Evolutionary conservation across 2,797 vertebrate genomes (phyloP).

Genomic region (Channa striata): DNA sequence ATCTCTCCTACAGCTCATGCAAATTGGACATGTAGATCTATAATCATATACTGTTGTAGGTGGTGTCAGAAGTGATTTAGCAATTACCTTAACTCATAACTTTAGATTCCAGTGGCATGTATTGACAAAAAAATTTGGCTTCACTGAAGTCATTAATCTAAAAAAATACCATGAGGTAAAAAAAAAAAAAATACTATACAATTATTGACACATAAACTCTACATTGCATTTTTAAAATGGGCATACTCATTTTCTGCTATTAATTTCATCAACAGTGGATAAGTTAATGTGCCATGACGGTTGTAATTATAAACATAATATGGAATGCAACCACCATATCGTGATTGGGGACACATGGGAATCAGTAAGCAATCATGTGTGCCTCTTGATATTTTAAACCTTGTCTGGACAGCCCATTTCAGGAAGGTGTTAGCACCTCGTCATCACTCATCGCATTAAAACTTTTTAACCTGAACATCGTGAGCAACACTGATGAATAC

Average conservation of each 20-base stretch:
- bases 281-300: slow-evolving; percentile 76
- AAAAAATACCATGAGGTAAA: slow-evolving; percentile 24
- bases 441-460: slow-evolving; percentile 69
- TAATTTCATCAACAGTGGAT: slow-evolving; percentile 76
- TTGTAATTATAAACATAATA: slow-evolving; percentile 81
- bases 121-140: slow-evolving; percentile 39
- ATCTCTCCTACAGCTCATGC: slow-evolving; percentile 41
- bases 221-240: slow-evolving; percentile 40
- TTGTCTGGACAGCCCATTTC: slow-evolving; percentile 66
- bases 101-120: slow-evolving; percentile 24
- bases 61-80: slow-evolving; percentile 37
- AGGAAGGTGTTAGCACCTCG: slow-evolving; percentile 67
- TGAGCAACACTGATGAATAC: slow-evolving; percentile 53
- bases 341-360: slow-evolving; percentile 69
- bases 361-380: slow-evolving; percentile 71
- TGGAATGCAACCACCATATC: slow-evolving; percentile 72
- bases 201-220: slow-evolving; percentile 27
- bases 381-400: slow-evolving; percentile 71
- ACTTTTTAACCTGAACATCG: slow-evolving; percentile 61
- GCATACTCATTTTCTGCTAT: slow-evolving; percentile 62
- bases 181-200: slow-evolving; percentile 19
- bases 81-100: slow-evolving; percentile 30
- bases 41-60: slow-evolving; percentile 38
- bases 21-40: slow-evolving; percentile 47
- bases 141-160: slow-evolving; percentile 15